Percentiles rank a stretch among this genome's conserved stretches.
Evolutionary conservation across 2,888 invertebrate genomes (phyloP).

Genomic region (Agrotis clavis): DNA sequence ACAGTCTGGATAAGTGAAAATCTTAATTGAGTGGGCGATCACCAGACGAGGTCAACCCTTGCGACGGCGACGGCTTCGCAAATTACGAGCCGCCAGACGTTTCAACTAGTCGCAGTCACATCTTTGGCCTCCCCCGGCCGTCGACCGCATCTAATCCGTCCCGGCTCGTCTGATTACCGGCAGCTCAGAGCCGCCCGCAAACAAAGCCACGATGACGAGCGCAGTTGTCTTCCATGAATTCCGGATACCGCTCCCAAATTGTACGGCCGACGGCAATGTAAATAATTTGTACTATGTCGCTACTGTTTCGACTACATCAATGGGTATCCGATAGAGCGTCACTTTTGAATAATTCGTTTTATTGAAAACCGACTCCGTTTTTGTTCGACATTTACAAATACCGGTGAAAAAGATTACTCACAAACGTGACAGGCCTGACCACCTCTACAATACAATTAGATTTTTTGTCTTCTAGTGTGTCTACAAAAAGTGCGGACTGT

Average conservation of each 20-base stretch:
- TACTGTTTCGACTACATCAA: constrained; percentile 64
- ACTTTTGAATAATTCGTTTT: constrained; percentile 53
- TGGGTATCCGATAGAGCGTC: constrained; percentile 48
- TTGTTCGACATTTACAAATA: constrained; percentile 39
- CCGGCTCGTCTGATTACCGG: constrained; percentile 79
- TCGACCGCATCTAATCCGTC: constrained; percentile 62
- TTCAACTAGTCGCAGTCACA: constrained; percentile 78
- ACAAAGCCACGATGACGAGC: constrained; percentile 84
- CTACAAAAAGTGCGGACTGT: constrained; percentile 22
- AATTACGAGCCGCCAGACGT: constrained; percentile 84
- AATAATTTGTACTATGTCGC: constrained; percentile 75
- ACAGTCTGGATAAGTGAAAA: constrained; percentile 68
- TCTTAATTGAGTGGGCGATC: constrained; percentile 69
- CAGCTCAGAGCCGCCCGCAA: constrained; percentile 78
- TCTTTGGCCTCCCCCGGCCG: constrained; percentile 56
- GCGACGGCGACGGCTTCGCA: constrained; percentile 76
- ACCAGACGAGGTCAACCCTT: constrained; percentile 79
- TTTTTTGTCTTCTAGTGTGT: constrained; percentile 43
- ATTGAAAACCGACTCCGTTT: constrained; percentile 45
- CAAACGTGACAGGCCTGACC: constrained; percentile 39
- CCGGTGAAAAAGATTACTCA: constrained; percentile 46
- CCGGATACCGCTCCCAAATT: constrained; percentile 78
- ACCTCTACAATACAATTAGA: constrained; percentile 34
- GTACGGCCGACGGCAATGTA: constrained; percentile 77
- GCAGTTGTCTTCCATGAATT: constrained; percentile 80